These are phyloP conservation scores for Betta splendens DNA, from an alignment of 2,797 vertebrate species.

Conservation along the genomic window DNA sequence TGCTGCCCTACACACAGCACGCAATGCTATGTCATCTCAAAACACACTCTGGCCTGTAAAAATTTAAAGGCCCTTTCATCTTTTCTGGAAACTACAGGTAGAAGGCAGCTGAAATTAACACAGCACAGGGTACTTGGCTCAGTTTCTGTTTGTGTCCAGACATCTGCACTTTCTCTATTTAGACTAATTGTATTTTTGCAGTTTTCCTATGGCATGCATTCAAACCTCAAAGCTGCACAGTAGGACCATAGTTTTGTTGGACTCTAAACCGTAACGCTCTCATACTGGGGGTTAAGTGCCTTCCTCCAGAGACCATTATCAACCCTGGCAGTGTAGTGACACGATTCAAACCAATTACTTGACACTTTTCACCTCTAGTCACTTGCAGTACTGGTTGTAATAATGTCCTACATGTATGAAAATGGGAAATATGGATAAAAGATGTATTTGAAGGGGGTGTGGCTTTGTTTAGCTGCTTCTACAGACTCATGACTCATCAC, in stretches of 20 bases:
- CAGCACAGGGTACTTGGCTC: background rate
- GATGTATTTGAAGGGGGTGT: too few species aligned
- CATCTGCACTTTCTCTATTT: background rate
- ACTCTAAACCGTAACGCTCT: background rate
- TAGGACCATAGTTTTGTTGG: background rate
- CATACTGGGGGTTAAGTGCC: background rate
- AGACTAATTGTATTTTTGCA: background rate
- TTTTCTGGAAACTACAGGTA: background rate
- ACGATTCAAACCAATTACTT: background rate
- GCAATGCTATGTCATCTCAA: background rate
- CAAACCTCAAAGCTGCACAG: conserved; percentile 2
- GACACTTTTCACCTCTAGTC: background rate
- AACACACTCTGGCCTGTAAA: background rate
- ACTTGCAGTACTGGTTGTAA: background rate
- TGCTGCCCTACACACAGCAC: background rate
- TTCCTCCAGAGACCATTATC: background rate
- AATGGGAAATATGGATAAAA: background rate
- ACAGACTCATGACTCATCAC: conserved; percentile 39
- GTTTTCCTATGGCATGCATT: background rate
- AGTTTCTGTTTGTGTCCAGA: background rate
- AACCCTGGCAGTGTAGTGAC: background rate
- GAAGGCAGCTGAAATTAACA: conserved; percentile 4
- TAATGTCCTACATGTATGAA: background rate
- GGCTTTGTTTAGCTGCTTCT: conserved; percentile 45
- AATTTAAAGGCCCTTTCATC: background rate